Evolutionary conservation across 2,113 vertebrate species (phyloP), one percentile per base, ranked within the genome.

Genomic region (Himantopus leucocephalus): DNA sequence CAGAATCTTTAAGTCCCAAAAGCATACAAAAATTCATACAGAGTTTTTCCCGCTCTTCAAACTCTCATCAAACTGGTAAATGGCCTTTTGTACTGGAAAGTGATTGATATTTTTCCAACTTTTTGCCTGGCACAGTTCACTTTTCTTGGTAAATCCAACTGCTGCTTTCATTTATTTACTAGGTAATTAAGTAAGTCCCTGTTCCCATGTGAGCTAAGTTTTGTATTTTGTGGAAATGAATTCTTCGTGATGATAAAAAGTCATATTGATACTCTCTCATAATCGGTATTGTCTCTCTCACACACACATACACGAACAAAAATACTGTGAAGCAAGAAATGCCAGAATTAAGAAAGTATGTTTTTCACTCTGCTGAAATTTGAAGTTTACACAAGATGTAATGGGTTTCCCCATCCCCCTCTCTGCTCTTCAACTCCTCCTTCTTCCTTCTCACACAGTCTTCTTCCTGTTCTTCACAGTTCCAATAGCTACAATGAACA

Each of bases 401-500:
- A 73, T 83, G 29, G 60, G n/a, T 60, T 82, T 48, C 14, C 29
- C 37, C 56, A 80, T 67, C 50, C 56, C 41, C 34, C 7, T 0
- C 43, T 85, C 75, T 26, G 8, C n/a, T 68, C 52, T 77, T 77
- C 70, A 81, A 15, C 35, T 85, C 37, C 41, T 82, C 66, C n/a
- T 60, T n/a, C 50, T 53, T 60, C 59, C 52, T 88, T 52, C 64
- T 88, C 41, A 48, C 34, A 59, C 35, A 73, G 22, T 82, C 80
- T 21, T 95, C 87, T 94, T 96, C 83, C 47, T 29, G 78, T 85
- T 80, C 72, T 77, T 90, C 75, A 47, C 34, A 48, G 29, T 88
- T 91, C 86, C 76, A 96, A 10, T 70, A 43, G 55, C 39, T 86
- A 81, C 71, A 77, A 85, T 53, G 71, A 88, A 92, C 37, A 87